Evolutionary conservation across 2,888 invertebrate species (phyloP), one percentile per base, ranked within the genome.

Genomic region (Agrochola lychnidis): DNA sequence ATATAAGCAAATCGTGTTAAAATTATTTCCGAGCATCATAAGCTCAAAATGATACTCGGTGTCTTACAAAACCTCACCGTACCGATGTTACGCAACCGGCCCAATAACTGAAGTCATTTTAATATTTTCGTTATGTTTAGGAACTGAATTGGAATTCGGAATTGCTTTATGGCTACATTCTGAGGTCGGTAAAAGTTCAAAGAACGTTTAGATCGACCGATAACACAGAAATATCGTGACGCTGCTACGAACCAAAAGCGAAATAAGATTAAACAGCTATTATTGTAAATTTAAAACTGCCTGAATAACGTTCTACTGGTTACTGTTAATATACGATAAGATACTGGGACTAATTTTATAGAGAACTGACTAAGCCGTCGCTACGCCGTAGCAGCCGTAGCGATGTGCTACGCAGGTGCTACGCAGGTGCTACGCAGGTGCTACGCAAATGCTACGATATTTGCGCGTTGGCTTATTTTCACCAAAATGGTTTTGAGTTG

Each of bases 181-280:
- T 75, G 75, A 73, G 87, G 86, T 88, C 87, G 84, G 85, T 85
- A 81, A 89, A 92, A 93, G 94, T 94, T 94, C 93, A 94, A 92
- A 92, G 93, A 91, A 93, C 92, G 91, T 89, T 90, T 77, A 91
- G 95, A 95, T 95, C 89, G 90, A 89, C 90, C 93, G 95, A 95
- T 95, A 93, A 92, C 85, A 79, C 51, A 70, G 76, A 79, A 89
- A 89, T 91, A 85, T 89, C 91, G 92, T 88, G 88, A 83, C 79
- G 84, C 69, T 72, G 77, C 76, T 64, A 70, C 75, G 64, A 40
- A 82, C 45, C 45, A 62, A 80, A 81, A 78, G 57, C 53, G 72
- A 83, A 84, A 81, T 79, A 78, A 70, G 59, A 82, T 76, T 82
- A 83, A 79, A 81, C 70, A 66, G 48, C 51, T 71, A 73, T 75